Evolutionary conservation across 2,797 vertebrate species (phyloP).

Genomic region (Denticeps clupeoides): DNA sequence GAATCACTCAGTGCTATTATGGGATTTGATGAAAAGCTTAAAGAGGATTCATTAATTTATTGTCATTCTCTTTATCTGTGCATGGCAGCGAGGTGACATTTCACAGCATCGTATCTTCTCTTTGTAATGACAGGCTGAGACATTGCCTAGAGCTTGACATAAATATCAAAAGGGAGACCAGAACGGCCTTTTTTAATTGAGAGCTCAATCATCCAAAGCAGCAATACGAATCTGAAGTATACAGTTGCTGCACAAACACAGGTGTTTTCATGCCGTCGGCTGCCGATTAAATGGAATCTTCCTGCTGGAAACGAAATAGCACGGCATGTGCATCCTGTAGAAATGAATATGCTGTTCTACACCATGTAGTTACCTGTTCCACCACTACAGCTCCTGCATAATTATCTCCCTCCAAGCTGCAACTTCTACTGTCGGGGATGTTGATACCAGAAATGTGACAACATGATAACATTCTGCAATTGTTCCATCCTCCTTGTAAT

Average conservation of each 20-base stretch:
- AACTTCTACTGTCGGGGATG: too few species aligned
- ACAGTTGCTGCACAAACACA: background rate
- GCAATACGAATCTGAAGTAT: slow-evolving; percentile 1
- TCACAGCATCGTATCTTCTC: slow-evolving; percentile 5
- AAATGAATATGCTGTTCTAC: too few species aligned
- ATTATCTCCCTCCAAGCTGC: too few species aligned
- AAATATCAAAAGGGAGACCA: background rate
- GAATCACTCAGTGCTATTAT: background rate
- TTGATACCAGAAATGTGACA: too few species aligned
- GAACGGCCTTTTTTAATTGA: background rate
- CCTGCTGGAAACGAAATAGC: too few species aligned
- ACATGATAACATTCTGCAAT: background rate
- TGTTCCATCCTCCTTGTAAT: background rate
- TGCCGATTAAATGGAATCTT: background rate
- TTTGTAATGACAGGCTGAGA: slow-evolving; percentile 1
- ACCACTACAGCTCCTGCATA: too few species aligned
- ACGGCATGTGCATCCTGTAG: too few species aligned
- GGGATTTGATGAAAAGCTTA: background rate
- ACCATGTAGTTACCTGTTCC: too few species aligned
- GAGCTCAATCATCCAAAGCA: slow-evolving; percentile 1
- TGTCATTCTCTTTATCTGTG: slow-evolving; percentile 12
- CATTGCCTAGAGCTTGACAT: background rate
- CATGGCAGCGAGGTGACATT: slow-evolving; percentile 10
- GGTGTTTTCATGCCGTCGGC: background rate
- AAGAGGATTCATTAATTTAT: background rate